A percentile compares a stretch with the other conserved stretches of the same genome.
Conservation (phyloP, 2,888 invertebrate species). For the Synanthedon vespiformis region DNA sequence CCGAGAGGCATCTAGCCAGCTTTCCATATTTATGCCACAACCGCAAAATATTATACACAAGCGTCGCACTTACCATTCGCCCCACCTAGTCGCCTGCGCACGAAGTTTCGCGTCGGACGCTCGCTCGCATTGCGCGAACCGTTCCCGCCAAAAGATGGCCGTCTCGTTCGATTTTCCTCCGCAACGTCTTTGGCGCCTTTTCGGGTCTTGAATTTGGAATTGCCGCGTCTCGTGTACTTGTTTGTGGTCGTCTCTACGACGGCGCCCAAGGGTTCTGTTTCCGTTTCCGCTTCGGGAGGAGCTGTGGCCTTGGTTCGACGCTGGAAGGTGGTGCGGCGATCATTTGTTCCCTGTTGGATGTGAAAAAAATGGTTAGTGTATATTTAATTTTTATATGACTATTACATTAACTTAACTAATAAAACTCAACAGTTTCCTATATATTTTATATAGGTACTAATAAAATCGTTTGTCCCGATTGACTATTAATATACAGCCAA, state of each 20-base stretch:
- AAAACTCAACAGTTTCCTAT: slow-evolving; percentile 6
- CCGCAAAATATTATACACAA: slow-evolving; percentile 12
- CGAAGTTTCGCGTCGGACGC: slow-evolving; percentile 46
- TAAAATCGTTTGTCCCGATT: no score
- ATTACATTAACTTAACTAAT: background rate
- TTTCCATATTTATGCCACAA: slow-evolving; percentile 11
- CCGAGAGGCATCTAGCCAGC: slow-evolving; percentile 6
- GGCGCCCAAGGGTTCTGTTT: slow-evolving; percentile 23
- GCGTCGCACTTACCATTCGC: slow-evolving; percentile 54
- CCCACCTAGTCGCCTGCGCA: slow-evolving; percentile 45
- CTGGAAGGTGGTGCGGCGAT: slow-evolving; percentile 39
- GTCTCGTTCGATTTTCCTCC: slow-evolving; percentile 26
- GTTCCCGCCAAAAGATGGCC: slow-evolving; percentile 39
- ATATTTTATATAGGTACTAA: no score
- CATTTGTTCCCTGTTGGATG: slow-evolving; percentile 36
- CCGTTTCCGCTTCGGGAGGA: slow-evolving; percentile 32
- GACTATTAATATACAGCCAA: no score
- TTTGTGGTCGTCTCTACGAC: slow-evolving; percentile 30
- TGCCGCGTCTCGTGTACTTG: slow-evolving; percentile 33
- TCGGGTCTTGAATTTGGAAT: slow-evolving; percentile 29
- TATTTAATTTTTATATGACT: background rate
- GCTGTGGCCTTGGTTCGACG: slow-evolving; percentile 55
- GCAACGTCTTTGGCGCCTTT: slow-evolving; percentile 17
- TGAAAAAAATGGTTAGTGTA: slow-evolving; percentile 10
- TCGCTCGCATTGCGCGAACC: slow-evolving; percentile 37